phyloP scores from a whole-genome alignment of 2,113 vertebrate genomes.

The Otocyon megalotis region DNA sequence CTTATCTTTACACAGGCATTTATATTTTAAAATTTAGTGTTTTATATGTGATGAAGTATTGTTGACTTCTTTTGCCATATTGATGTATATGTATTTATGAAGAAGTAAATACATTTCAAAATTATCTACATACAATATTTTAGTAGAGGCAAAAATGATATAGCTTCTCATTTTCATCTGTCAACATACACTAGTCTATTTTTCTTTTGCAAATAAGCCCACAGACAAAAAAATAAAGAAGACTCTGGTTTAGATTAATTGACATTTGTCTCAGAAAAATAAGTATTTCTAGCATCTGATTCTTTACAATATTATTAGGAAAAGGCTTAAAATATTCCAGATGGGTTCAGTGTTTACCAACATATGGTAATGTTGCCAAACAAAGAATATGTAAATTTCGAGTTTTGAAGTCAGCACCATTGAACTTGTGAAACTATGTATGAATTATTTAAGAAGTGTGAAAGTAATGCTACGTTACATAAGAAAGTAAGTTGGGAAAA shows the following conservation, averaged over 20 bases:
- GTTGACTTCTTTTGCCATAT: neutral
- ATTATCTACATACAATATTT: neutral
- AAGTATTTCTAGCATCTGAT: constrained; percentile 43
- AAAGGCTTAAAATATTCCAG: constrained; percentile 65
- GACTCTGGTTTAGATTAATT: constrained; percentile 47
- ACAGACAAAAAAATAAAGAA: constrained; percentile 33
- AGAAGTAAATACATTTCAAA: neutral
- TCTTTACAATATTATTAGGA: constrained; percentile 33
- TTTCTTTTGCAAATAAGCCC: neutral
- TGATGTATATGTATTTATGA: neutral
- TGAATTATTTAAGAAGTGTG: constrained; percentile 69
- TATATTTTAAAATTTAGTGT: constrained; percentile 36
- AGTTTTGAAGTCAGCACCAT: constrained; percentile 27
- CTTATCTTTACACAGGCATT: neutral
- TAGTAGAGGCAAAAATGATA: neutral
- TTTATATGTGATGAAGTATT: neutral
- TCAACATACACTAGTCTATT: neutral
- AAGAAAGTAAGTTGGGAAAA: neutral
- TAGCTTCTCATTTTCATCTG: neutral
- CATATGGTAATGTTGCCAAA: constrained; percentile 69
- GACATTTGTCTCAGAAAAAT: constrained; percentile 52
- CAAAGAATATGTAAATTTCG: constrained; percentile 57
- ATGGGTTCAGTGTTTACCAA: constrained; percentile 68
- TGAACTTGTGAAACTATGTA: constrained; percentile 66
- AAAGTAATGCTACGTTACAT: constrained; percentile 53